Percentiles rank a stretch among this genome's conserved stretches.
These are phyloP conservation scores for Drosophila dunni DNA, from an alignment of 1,140 invertebrate species.

Conservation along the genomic window DNA sequence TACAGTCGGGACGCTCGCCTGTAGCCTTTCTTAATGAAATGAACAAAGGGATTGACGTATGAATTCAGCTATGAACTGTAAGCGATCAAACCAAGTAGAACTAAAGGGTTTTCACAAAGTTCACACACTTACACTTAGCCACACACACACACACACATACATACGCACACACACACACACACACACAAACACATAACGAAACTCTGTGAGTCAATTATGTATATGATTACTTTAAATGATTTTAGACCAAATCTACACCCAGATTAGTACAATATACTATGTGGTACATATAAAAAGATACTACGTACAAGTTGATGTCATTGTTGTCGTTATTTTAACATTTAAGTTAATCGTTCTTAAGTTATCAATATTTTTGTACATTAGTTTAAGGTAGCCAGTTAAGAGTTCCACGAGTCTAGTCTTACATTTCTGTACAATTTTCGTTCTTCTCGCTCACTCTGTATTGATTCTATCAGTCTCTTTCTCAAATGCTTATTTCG, in stretches of 20 bases:
- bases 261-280: background rate
- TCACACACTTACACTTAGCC: background rate
- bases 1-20: too few relatives aligned
- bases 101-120: too few relatives aligned
- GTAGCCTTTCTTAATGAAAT: too few relatives aligned
- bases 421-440: conserved; percentile 28
- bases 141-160: conserved; percentile 1
- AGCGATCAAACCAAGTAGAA: too few relatives aligned
- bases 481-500: conserved; percentile 27
- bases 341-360: conserved; percentile 70
- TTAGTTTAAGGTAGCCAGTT: conserved; percentile 70
- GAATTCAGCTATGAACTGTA: too few relatives aligned
- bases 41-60: too few relatives aligned
- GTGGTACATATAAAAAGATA: conserved; percentile 31
- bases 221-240: conserved; percentile 50
- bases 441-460: conserved; percentile 10
- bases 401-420: conserved; percentile 62
- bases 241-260: conserved; percentile 20
- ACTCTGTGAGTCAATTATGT: conserved; percentile 74
- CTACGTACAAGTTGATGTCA: conserved; percentile 58
- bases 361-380: conserved; percentile 79
- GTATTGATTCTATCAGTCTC: conserved; percentile 12
- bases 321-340: conserved; percentile 56
- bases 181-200: conserved; percentile 32
- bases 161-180: conserved; percentile 7